These are phyloP conservation scores for Phoenoteleia sp. DNA, from an alignment of 2,888 invertebrate species.

Conservation along the genomic window DNA sequence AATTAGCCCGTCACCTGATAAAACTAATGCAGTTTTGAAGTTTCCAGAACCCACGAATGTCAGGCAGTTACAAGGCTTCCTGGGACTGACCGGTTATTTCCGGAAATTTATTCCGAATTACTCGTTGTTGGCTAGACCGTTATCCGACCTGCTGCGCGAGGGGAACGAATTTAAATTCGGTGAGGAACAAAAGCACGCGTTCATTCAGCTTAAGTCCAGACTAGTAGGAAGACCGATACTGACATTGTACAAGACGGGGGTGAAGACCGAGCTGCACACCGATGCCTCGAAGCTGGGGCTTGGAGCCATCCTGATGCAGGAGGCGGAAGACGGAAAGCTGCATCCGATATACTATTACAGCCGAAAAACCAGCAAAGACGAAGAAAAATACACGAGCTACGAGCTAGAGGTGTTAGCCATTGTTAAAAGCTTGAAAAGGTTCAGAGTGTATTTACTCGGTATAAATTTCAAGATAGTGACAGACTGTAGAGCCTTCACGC, in stretches of 20 bases:
- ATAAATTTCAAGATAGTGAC: slow-evolving; percentile 62
- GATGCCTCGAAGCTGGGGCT: slow-evolving; percentile 14
- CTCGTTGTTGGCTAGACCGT: slow-evolving; percentile 1
- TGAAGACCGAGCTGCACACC: slow-evolving; percentile 8
- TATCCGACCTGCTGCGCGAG: slow-evolving; percentile 2
- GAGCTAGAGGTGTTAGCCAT: slow-evolving; percentile 1
- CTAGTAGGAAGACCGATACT: background rate
- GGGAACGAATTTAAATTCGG: slow-evolving; percentile 6
- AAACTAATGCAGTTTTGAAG: slow-evolving; percentile 20
- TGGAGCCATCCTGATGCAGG: slow-evolving; percentile 19
- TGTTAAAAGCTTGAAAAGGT: background rate
- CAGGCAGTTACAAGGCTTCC: slow-evolving; percentile 55
- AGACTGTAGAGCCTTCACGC: slow-evolving; percentile 65
- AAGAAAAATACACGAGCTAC: slow-evolving; percentile 10
- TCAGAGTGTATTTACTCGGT: too few relatives aligned
- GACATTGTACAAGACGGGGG: background rate
- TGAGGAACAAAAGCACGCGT: background rate
- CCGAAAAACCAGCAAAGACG: slow-evolving; percentile 3
- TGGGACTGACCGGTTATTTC: slow-evolving; percentile 71
- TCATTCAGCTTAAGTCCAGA: background rate
- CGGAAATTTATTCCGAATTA: background rate
- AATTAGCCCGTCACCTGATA: background rate
- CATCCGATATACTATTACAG: slow-evolving; percentile 16
- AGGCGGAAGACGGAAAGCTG: background rate
- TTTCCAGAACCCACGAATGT: slow-evolving; percentile 57